A percentile compares a stretch with the other conserved stretches of the same genome.
These are phyloP conservation scores for Melanophora roralis DNA, from an alignment of 2,888 invertebrate genomes.

Conservation along the genomic window DNA sequence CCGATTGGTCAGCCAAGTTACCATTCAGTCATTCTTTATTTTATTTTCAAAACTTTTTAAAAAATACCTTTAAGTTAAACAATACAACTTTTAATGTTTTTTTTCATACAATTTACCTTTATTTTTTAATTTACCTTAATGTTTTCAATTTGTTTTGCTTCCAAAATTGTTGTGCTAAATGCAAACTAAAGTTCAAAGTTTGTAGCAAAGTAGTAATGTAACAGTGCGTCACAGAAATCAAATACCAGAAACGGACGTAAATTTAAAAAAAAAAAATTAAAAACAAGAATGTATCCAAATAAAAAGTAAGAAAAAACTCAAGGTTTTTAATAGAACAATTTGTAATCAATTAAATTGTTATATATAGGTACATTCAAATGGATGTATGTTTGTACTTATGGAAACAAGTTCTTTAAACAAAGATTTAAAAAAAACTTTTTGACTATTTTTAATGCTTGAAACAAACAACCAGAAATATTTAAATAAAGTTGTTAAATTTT, in stretches of 20 bases:
- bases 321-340: not conserved
- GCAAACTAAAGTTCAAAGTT: not conserved
- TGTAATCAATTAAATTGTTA: not conserved
- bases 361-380: not conserved
- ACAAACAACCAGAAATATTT: not conserved
- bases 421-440: not conserved
- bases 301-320: not conserved
- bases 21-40: constrained; percentile 3
- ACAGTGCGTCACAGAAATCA: not conserved
- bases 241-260: not conserved
- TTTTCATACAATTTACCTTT: not conserved
- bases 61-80: not conserved
- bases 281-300: not conserved
- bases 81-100: not conserved
- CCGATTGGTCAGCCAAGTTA: not conserved
- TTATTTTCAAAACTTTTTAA: not conserved
- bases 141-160: not conserved
- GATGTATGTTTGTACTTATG: too few species aligned
- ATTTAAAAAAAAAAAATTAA: too few species aligned
- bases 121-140: constrained; percentile 5
- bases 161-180: not conserved
- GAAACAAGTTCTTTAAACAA: not conserved
- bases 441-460: not conserved
- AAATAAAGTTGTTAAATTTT: too few species aligned
- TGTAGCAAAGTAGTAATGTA: not conserved